Percentiles rank a stretch among this genome's conserved stretches.
phyloP scores from a whole-genome alignment of 2,888 invertebrate species.

The Aphrophora alni region DNA sequence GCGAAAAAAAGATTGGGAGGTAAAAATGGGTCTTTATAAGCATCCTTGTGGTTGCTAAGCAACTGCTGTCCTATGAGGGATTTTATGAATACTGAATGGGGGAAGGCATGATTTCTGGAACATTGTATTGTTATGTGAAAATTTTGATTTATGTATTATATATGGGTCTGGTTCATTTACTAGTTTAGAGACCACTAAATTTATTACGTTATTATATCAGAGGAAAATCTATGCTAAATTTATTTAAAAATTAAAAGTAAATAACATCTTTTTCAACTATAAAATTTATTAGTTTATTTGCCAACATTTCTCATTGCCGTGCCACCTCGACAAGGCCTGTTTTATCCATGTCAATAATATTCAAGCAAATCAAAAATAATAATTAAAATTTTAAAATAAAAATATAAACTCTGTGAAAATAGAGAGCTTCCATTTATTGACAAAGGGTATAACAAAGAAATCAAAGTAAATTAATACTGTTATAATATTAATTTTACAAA shows the following conservation, averaged over 20 bases:
- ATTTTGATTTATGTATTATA: not conserved
- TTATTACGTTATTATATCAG: not conserved
- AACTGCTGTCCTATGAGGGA: not conserved
- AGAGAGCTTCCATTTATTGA: not conserved
- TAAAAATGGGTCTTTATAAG: conserved; percentile 58
- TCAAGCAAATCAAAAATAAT: not conserved
- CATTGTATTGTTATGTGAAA: not conserved
- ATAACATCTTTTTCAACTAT: not conserved
- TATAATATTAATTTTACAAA: not conserved
- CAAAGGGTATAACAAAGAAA: not conserved
- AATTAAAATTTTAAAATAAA: too few relatives aligned
- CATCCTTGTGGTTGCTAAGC: not conserved
- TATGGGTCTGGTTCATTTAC: not conserved
- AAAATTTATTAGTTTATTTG: not conserved
- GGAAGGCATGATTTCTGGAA: not conserved
- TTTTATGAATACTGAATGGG: not conserved
- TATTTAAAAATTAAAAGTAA: too few relatives aligned
- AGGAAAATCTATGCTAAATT: not conserved
- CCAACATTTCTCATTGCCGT: not conserved
- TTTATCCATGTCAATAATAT: not conserved
- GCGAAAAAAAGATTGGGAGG: conserved; percentile 99
- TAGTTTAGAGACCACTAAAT: not conserved
- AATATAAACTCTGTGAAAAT: not conserved
- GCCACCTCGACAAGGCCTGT: not conserved
- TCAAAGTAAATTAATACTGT: not conserved